Conservation (phyloP, 2,888 invertebrate species). For the Nomada fabriciana region DNA sequence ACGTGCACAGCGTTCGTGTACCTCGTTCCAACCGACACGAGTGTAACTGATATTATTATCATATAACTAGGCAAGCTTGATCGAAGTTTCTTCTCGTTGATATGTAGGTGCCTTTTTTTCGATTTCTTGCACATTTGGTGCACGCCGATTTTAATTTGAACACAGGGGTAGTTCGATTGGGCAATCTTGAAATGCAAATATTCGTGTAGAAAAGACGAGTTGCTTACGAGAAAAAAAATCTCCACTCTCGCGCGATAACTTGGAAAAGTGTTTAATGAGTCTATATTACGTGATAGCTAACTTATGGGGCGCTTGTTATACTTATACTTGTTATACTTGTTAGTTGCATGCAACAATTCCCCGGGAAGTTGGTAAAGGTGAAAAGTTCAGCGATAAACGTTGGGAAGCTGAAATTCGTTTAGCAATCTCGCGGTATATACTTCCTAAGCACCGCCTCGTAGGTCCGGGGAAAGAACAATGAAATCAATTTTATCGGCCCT, state of each 20-base stretch:
- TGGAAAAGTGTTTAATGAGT: conserved; percentile 44
- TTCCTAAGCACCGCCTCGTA: conserved; percentile 14
- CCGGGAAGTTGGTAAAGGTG: conserved; percentile 43
- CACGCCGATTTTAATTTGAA: too few species aligned
- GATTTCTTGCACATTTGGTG: too few species aligned
- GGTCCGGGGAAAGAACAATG: conserved; percentile 2
- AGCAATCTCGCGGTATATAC: conserved; percentile 30
- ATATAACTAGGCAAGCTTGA: conserved; percentile 22
- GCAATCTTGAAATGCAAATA: background rate
- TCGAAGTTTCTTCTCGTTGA: conserved; percentile 32
- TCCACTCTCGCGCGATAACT: conserved; percentile 9
- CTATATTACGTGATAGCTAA: conserved; percentile 27
- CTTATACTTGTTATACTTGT: too few species aligned
- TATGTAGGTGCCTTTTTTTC: too few species aligned
- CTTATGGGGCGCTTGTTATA: conserved; percentile 25
- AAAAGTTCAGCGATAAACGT: conserved; percentile 55
- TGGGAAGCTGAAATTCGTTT: conserved; percentile 42
- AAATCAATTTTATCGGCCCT: conserved; percentile 27
- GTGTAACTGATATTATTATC: conserved; percentile 44
- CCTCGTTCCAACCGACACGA: conserved; percentile 47
- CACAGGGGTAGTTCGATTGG: too few species aligned
- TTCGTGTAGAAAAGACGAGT: background rate
- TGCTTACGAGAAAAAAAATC: conserved; percentile 6
- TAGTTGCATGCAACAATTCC: conserved; percentile 45
- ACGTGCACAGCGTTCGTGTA: conserved; percentile 48